These are phyloP conservation scores for Macrobrachium rosenbergii DNA, from an alignment of 1,140 invertebrate genomes.

Conservation along the genomic window DNA sequence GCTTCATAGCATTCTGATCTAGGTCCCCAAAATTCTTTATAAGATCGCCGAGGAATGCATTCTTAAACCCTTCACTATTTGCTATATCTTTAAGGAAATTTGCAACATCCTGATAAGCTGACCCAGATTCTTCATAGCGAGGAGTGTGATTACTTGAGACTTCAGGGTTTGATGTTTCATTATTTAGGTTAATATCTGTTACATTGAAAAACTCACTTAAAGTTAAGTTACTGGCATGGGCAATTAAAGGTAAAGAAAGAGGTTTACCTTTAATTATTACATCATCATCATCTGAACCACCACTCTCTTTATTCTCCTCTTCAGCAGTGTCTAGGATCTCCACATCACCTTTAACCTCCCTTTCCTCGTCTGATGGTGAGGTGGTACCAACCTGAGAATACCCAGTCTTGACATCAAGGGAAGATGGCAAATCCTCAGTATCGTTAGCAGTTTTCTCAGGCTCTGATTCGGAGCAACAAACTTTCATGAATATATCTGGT, in stretches of 20 bases:
- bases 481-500: slow-evolving; percentile 47
- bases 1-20: slow-evolving; percentile 64
- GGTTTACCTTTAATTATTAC: too few species aligned
- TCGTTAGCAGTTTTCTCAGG: background rate
- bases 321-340: background rate
- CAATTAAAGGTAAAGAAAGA: too few species aligned
- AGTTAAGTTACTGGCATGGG: background rate
- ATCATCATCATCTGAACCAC: background rate
- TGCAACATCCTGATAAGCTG: slow-evolving; percentile 56
- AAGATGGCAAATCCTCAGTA: background rate
- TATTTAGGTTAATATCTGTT: background rate
- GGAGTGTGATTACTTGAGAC: slow-evolving; percentile 43
- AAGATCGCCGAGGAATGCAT: slow-evolving; percentile 62
- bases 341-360: background rate
- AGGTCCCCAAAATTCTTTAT: slow-evolving; percentile 62
- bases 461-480: slow-evolving; percentile 34
- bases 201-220: background rate
- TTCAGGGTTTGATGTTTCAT: slow-evolving; percentile 3
- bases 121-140: slow-evolving; percentile 49
- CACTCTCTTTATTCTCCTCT: background rate
- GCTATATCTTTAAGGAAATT: slow-evolving; percentile 62
- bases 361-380: too few species aligned
- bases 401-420: slow-evolving; percentile 20
- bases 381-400: background rate
- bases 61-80: slow-evolving; percentile 60